A percentile compares a stretch with the other conserved stretches of the same genome.
These are phyloP conservation scores for Microdon myrmicae DNA, from an alignment of 2,888 invertebrate species.

Conservation along the genomic window DNA sequence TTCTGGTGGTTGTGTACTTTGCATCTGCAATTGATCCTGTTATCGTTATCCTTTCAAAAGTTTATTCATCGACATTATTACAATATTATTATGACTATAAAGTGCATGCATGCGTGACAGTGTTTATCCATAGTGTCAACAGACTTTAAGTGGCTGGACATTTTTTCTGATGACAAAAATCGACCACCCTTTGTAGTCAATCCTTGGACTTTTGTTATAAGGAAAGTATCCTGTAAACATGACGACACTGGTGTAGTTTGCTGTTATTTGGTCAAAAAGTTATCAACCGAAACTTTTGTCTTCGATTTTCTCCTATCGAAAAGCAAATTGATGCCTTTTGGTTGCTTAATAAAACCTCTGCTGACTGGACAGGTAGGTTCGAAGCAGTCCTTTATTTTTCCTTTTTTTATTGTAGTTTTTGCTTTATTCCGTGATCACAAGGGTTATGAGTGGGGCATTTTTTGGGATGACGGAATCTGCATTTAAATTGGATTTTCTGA, in stretches of 20 bases:
- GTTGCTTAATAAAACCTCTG: slow-evolving; percentile 23
- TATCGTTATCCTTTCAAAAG: slow-evolving; percentile 49
- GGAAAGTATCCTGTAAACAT: slow-evolving; percentile 42
- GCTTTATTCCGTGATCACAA: slow-evolving; percentile 1
- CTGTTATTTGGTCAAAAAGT: slow-evolving; percentile 40
- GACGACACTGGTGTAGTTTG: slow-evolving; percentile 30
- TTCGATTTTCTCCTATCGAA: slow-evolving; percentile 41
- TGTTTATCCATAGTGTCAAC: slow-evolving; percentile 3
- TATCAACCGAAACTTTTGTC: slow-evolving; percentile 40
- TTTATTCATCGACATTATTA: slow-evolving; percentile 47
- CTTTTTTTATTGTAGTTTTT: slow-evolving; percentile 8
- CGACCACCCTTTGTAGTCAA: slow-evolving; percentile 38
- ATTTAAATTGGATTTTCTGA: slow-evolving; percentile 51
- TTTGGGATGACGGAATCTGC: slow-evolving; percentile 32
- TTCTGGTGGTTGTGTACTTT: slow-evolving; percentile 36
- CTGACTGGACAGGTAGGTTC: not conserved
- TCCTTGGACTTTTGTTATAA: slow-evolving; percentile 24
- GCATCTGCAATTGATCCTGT: slow-evolving; percentile 51
- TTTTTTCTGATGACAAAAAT: slow-evolving; percentile 1
- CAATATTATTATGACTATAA: slow-evolving; percentile 48
- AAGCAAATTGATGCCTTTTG: slow-evolving; percentile 19
- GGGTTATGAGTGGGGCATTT: slow-evolving; percentile 24
- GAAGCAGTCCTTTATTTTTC: not conserved
- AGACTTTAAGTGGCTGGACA: not conserved
- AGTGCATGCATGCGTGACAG: slow-evolving; percentile 1